Evolutionary conservation across 2,797 vertebrate genomes (phyloP), one percentile per base, ranked within the genome.

Genomic region (Octomys mimax): DNA sequence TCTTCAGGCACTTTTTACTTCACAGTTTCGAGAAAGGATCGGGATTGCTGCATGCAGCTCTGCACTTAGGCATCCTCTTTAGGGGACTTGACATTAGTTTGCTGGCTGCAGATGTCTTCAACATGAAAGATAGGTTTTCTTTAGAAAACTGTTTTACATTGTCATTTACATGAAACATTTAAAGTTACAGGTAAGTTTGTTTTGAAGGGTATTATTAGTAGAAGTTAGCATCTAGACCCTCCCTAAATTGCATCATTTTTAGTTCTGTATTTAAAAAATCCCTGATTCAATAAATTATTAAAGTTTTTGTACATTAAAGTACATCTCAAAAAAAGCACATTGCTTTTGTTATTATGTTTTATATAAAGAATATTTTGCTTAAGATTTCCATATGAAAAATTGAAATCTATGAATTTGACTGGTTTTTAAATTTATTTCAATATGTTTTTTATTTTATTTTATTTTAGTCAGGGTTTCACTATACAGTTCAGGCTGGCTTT

Each of bases 21-120:
- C 96, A 98, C 97, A 98, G 98, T 95, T 98, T 98, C 97, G 95
- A 95, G 96, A 92, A 98, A 92, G 98, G 96, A 97, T 96, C 96
- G 96, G 97, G 98, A 97, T 98, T 97, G 93, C 70, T 73, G 89
- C 97, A 88, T 62, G 26, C 73, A 94, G 79, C 68, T 36, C 73
- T 93, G 96, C 98, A 95, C 96, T 95, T 91, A 80, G 80, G 92
- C 93, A 87, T 85, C 71, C 95, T 97, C 97, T 96, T 31, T 90
- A 88, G 98, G 98, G 97, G 98, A 97, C 52, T 1, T 96, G 88
- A 94, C 97, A 94, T 96, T 87, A 94, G 93, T 94, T 21, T 91
- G 88, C 26, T 95, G 61, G 77, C 70, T 87, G 54, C 61, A n/a
- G 59, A 91, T 96, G 85, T 46, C 52, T 81, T 95, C 91, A 97